Base-by-base conservation (phyloP, 2,888 invertebrate species). In the Euzetes globulus region DNA sequence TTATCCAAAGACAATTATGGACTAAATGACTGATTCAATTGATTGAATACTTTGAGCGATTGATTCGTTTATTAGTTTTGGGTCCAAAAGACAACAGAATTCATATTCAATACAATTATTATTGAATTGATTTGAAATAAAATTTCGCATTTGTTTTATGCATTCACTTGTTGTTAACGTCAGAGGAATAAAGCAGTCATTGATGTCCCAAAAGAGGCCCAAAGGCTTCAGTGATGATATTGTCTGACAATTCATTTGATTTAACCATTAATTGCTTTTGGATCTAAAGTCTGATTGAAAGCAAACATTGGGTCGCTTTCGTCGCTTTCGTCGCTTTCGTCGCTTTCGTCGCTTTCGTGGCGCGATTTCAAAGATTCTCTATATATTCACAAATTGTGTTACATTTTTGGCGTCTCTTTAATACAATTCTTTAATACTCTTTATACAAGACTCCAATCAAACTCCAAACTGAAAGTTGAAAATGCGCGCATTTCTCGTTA, bases 41-140 rank as follows among this genome's bases (percentile, higher is more conserved):
- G 33, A 6, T 7, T 33, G 33, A 33, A 63, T 63, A 63, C 63
- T 33, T 33, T 63, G 33, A 63, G 27, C 33, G 37, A 63, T 19
- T 37, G 63, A 63, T 33, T n/a, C 19, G 19, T 63, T 33, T 63
- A 29, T 29, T 17, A 27, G 63, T 1, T 63, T 33, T 60, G 60
- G 29, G 29, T 60, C n/a, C 2, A 1, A 29, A 29, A 37, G 2
- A 37, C 63, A 63, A 63, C n/a, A 25, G 19, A 63, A 63, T 19
- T 37, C 5, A 63, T 63, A 63, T 63, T 63, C 63, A 37, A 63
- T n/a, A 33, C 63, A 63, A 33, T 63, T 63, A n/a, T 63, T 27
- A n/a, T 33, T 63, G 27, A 63, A 63, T 63, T 63, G 1, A 33
- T n/a, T 63, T 17, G 19, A n/a, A 13, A 63, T 37, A 19, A n/a